Evolutionary conservation across 2,113 vertebrate species (phyloP).

Genomic region (Candoia aspera): DNA sequence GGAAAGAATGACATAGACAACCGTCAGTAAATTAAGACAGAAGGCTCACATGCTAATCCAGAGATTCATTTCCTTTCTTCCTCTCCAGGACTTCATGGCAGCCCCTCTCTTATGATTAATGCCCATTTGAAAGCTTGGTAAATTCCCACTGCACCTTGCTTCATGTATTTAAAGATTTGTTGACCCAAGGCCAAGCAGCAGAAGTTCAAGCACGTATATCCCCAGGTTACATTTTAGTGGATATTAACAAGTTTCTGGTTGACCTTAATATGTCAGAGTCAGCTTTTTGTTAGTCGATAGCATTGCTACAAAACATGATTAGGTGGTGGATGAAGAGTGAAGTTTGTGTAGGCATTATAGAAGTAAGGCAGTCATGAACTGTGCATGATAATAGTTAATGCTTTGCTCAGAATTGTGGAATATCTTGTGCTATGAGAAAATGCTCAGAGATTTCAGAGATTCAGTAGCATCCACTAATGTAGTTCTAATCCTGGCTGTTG

Average conservation of each 20-base stretch:
- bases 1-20: too few relatives aligned
- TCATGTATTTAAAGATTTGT: neutral
- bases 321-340: slow-evolving; percentile 13
- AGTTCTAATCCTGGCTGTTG: neutral
- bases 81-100: neutral
- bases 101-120: neutral
- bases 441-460: neutral
- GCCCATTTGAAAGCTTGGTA: neutral
- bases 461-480: neutral
- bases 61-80: neutral
- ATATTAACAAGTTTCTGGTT: slow-evolving; percentile 44
- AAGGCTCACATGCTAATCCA: neutral
- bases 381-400: slow-evolving; percentile 30
- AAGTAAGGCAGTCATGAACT: slow-evolving; percentile 39
- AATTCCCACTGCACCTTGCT: neutral
- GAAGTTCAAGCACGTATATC: neutral
- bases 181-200: neutral
- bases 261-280: slow-evolving; percentile 32
- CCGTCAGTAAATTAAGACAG: neutral
- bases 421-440: neutral
- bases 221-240: neutral
- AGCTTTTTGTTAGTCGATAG: neutral
- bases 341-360: neutral
- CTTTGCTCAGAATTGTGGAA: slow-evolving; percentile 32
- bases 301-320: slow-evolving; percentile 9